Evolutionary conservation across 2,797 vertebrate genomes (phyloP).

Genomic region (Heteromormyrus szaboi): DNA sequence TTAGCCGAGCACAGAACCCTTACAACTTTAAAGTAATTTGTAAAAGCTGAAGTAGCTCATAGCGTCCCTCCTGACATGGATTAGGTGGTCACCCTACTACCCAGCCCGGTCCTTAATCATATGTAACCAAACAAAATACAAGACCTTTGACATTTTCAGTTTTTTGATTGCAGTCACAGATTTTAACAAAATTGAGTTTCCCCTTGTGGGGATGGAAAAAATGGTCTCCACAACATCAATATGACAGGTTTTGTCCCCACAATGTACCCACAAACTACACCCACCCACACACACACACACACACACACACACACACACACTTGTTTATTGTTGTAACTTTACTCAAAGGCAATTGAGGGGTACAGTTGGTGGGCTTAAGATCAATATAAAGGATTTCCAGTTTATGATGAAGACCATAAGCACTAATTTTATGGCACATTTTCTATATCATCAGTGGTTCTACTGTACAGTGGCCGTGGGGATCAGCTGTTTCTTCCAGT

Average conservation of each 20-base stretch:
- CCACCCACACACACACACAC: not conserved
- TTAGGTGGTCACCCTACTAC: not conserved
- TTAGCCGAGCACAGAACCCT: too few relatives aligned
- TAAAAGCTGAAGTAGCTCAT: too few relatives aligned
- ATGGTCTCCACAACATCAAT: not conserved
- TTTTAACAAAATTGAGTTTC: not conserved
- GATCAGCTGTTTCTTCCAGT: not conserved
- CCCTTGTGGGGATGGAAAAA: not conserved
- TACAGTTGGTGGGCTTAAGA: not conserved
- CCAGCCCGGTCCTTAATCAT: not conserved
- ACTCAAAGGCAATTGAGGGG: not conserved
- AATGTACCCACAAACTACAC: not conserved
- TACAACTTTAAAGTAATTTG: too few relatives aligned
- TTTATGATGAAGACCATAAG: not conserved
- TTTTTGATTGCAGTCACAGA: not conserved
- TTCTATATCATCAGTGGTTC: not conserved
- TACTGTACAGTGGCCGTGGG: not conserved
- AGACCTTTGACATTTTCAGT: not conserved
- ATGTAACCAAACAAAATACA: not conserved
- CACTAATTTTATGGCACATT: not conserved
- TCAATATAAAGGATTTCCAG: not conserved
- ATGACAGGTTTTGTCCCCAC: not conserved
- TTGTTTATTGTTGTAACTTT: not conserved
- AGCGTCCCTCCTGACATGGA: too few relatives aligned
- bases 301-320: not conserved